A percentile compares a stretch with the other conserved stretches of the same genome.
Conservation (phyloP, 2,888 invertebrate species). For the Cantharis nigra region DNA sequence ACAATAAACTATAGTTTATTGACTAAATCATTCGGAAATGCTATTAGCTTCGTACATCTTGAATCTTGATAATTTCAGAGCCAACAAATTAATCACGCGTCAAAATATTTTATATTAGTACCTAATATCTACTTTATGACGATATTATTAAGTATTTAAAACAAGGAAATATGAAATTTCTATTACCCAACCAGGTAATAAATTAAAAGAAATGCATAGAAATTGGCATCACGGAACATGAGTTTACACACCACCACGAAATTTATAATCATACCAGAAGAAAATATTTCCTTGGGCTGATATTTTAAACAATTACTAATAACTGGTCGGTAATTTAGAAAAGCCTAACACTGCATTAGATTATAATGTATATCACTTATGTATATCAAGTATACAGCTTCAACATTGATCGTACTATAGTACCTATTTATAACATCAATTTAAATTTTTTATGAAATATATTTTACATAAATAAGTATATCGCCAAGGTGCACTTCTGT, state of each 20-base stretch:
- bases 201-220: background rate
- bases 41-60: background rate
- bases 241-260: background rate
- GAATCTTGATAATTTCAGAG: background rate
- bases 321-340: background rate
- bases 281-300: background rate
- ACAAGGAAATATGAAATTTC: background rate
- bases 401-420: background rate
- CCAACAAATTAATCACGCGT: background rate
- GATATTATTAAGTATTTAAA: background rate
- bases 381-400: background rate
- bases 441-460: background rate
- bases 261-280: background rate
- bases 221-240: background rate
- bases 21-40: background rate
- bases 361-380: background rate
- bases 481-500: background rate
- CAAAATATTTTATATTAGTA: background rate
- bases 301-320: background rate
- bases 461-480: background rate
- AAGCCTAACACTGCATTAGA: background rate
- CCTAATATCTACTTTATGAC: no score
- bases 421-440: no score
- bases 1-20: no score
- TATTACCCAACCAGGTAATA: background rate